These are phyloP conservation scores for Gryllus bimaculatus DNA, from an alignment of 1,140 invertebrate genomes.

Conservation along the genomic window DNA sequence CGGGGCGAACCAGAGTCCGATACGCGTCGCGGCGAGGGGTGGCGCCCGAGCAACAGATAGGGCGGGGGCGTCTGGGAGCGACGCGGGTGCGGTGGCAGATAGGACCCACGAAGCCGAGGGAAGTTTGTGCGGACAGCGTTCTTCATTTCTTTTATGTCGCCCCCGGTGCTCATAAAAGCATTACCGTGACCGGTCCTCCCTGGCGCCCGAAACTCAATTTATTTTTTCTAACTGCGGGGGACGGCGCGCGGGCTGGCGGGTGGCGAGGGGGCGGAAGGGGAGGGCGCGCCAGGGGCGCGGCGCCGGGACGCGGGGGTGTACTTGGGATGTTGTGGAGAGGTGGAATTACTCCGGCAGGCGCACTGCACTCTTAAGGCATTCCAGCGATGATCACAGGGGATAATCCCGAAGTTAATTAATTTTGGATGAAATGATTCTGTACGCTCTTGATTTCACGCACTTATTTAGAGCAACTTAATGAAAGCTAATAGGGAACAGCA, in stretches of 20 bases:
- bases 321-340: no score
- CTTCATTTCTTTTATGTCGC: constrained; percentile 80
- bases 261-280: constrained; percentile 1
- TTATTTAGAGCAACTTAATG: no score
- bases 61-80: not conserved
- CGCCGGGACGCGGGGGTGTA: not conserved
- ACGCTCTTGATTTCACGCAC: no score
- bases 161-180: constrained; percentile 70
- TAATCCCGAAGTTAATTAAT: no score
- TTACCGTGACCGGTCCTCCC: constrained; percentile 54
- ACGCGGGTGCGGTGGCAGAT: not conserved
- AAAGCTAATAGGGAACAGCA: no score
- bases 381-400: no score
- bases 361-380: no score
- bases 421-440: no score
- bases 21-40: not conserved
- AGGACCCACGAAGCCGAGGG: not conserved
- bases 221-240: constrained; percentile 16
- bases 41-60: not conserved
- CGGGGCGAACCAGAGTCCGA: not conserved
- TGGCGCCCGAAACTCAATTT: constrained; percentile 22
- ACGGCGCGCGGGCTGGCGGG: not conserved
- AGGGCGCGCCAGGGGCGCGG: not conserved
- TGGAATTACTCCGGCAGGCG: no score
- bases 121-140: constrained; percentile 43